phyloP scores from a whole-genome alignment of 2,888 invertebrate genomes.

The Dryadula phaetusa region DNA sequence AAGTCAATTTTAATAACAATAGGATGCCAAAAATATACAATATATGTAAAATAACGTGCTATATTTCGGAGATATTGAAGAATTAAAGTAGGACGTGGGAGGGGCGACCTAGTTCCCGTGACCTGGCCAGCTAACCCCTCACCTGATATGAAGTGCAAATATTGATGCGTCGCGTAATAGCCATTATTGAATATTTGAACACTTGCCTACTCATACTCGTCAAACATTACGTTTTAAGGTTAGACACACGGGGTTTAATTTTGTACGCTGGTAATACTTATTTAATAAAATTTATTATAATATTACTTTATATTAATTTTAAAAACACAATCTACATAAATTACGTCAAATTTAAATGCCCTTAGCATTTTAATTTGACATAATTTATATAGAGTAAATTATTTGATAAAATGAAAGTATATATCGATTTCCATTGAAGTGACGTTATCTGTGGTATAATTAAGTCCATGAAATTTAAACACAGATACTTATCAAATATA shows the following conservation, averaged over 20 bases:
- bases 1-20: background rate
- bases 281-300: no score
- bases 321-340: no score
- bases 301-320: no score
- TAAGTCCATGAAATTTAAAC: background rate
- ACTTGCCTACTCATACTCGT: background rate
- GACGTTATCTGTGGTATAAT: background rate
- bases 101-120: conserved; percentile 69
- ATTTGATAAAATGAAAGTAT: background rate
- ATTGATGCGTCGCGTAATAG: conserved; percentile 55
- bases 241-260: background rate
- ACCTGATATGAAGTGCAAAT: conserved; percentile 46
- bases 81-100: conserved; percentile 41
- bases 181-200: conserved; percentile 41
- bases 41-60: conserved; percentile 1
- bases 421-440: background rate
- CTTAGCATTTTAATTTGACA: no score
- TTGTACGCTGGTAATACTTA: background rate
- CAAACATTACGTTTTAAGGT: background rate
- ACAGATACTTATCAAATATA: background rate
- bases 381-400: background rate
- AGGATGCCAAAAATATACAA: conserved; percentile 10
- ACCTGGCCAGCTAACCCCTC: conserved; percentile 63
- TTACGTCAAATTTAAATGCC: no score
- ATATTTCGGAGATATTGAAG: conserved; percentile 20